Evolutionary conservation across 2,888 invertebrate genomes (phyloP), one percentile per base, ranked within the genome.

Genomic region (Macaria liturata): DNA sequence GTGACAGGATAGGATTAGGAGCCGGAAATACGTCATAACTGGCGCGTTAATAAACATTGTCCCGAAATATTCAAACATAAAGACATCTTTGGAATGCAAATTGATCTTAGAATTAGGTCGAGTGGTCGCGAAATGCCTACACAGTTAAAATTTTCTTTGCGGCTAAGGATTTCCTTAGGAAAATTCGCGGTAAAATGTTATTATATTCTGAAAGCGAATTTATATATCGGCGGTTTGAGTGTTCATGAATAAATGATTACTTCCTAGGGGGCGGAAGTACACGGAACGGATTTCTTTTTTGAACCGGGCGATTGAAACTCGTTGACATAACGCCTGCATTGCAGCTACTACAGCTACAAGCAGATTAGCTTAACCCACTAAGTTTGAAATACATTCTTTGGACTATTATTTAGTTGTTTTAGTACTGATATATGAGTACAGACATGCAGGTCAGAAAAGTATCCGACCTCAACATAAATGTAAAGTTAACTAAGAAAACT

Each of bases 191-290:
- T 54, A 32, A 54, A 54, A 49, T 54, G 39, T 49, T 50, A 47
- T 59, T 47, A 52, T 49, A 54, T 59, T 59, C 45, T 51, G 32
- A 59, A 54, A 59, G 54, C 49, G 50, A 59, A 50, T 59, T 54
- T 54, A 59, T 54, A 45, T 34, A 54, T 58, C 56, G 57, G 32
- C 47, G 53, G 59, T 58, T 57, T 60, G 52, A 57, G 54, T 57
- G 57, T 59, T 62, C 62, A 61, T 64, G 66, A 66, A 64, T 66
- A 66, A 64, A 54, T 44, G 53, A 66, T 64, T 59, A 56, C 49
- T 51, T 55, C 37, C 51, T 47, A 7, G 4, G n/a, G 1, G 49
- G 48, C 49, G 51, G 45, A 4, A 34, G 44, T 39, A 37, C 31
- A 30, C 51, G 45, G 51, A 51, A 51, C 37, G 39, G 51, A 51